A percentile compares a stretch with the other conserved stretches of the same genome.
phyloP scores from a whole-genome alignment of 2,113 vertebrate species.

The Conger conger region DNA sequence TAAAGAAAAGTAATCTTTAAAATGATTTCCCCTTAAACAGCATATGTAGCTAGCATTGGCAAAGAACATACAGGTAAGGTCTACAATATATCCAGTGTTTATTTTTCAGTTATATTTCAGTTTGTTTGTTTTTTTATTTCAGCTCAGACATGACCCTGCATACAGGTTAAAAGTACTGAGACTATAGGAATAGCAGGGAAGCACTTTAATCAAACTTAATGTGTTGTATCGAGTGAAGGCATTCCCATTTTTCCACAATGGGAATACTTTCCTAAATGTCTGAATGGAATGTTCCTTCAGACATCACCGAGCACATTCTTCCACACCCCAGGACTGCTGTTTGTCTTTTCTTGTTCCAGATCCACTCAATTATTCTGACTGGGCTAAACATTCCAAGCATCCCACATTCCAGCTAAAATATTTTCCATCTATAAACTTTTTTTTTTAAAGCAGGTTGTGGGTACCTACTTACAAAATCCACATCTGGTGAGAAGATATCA shows the following conservation, averaged over 20 bases:
- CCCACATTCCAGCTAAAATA: slow-evolving; percentile 61
- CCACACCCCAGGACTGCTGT: slow-evolving; percentile 63
- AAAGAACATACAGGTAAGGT: not conserved
- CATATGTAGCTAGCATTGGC: not conserved
- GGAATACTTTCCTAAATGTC: slow-evolving; percentile 54
- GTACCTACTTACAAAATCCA: slow-evolving; percentile 24
- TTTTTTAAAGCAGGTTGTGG: slow-evolving; percentile 38
- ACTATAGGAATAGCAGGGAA: not conserved
- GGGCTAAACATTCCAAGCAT: slow-evolving; percentile 72
- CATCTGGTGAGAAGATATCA: not conserved
- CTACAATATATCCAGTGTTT: not conserved
- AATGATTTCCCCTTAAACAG: not conserved
- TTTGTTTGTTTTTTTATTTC: not conserved
- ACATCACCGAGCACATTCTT: slow-evolving; percentile 72
- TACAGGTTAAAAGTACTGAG: not conserved
- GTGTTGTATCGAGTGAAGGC: slow-evolving; percentile 3
- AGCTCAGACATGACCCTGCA: not conserved
- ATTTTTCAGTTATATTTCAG: not conserved
- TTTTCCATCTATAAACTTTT: slow-evolving; percentile 46
- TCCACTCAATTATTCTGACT: slow-evolving; percentile 77
- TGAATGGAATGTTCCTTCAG: slow-evolving; percentile 72
- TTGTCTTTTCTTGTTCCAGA: slow-evolving; percentile 78
- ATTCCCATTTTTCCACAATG: slow-evolving; percentile 56
- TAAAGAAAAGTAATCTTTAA: not conserved
- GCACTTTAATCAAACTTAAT: not conserved